A percentile compares a stretch with the other conserved stretches of the same genome.
These are phyloP conservation scores for Drosophila eohydei DNA, from an alignment of 2,888 invertebrate genomes.

Conservation along the genomic window DNA sequence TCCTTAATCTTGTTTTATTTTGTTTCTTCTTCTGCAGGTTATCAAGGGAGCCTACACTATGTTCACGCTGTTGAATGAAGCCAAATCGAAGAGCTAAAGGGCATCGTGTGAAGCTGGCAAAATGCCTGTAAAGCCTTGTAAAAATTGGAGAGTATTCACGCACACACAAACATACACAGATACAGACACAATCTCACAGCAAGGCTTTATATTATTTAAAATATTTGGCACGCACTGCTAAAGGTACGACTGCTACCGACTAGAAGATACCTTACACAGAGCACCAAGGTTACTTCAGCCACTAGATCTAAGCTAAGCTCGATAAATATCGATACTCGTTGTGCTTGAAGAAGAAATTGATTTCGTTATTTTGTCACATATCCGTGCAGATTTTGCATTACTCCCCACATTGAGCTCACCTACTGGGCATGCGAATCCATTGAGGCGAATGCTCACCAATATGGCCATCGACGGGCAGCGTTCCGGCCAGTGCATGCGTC, in stretches of 20 bases:
- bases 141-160: neutral
- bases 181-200: neutral
- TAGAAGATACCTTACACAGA: neutral
- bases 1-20: no score
- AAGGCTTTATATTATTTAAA: slow-evolving; percentile 28
- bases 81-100: slow-evolving; percentile 30
- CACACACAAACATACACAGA: neutral
- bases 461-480: slow-evolving; percentile 38
- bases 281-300: neutral
- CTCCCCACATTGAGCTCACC: neutral
- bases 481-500: slow-evolving; percentile 17
- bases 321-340: neutral
- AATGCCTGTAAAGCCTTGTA: slow-evolving; percentile 8
- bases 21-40: slow-evolving; percentile 53
- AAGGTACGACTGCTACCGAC: neutral
- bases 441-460: slow-evolving; percentile 31
- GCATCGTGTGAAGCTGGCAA: slow-evolving; percentile 1
- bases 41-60: slow-evolving; percentile 77
- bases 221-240: slow-evolving; percentile 6
- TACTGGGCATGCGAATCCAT: slow-evolving; percentile 5
- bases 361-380: neutral
- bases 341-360: neutral
- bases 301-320: no score
- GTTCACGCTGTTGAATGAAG: slow-evolving; percentile 68
- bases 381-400: neutral